Evolutionary conservation across 2,113 vertebrate species (phyloP).

Genomic region (Zosterops pallidus): DNA sequence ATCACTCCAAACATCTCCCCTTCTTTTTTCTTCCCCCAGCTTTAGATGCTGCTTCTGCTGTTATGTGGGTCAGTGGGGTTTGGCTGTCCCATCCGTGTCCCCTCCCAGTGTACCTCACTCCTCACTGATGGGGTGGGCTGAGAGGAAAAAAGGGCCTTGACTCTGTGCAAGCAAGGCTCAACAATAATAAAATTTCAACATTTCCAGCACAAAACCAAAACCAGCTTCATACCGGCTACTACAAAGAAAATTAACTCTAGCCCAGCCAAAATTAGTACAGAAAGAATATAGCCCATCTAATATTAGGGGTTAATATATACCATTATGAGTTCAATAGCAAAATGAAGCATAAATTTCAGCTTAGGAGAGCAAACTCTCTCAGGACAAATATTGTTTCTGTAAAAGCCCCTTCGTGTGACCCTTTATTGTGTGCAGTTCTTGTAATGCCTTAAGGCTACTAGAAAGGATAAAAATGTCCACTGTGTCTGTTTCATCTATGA

Average conservation of each 20-base stretch:
- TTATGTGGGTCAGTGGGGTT: background rate
- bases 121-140: background rate
- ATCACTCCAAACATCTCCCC: background rate
- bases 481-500: background rate
- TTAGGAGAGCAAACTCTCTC: background rate
- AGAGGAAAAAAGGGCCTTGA: background rate
- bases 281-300: background rate
- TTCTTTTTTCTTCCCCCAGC: background rate
- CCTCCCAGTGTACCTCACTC: too few relatives aligned
- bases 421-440: background rate
- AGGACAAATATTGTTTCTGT: background rate
- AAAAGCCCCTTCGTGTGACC: background rate
- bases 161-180: background rate
- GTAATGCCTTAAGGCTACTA: background rate
- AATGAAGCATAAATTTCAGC: background rate
- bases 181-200: fast-evolving
- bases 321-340: background rate
- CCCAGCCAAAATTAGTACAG: background rate
- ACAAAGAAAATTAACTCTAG: background rate
- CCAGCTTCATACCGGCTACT: background rate
- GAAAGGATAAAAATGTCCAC: background rate
- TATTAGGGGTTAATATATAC: background rate
- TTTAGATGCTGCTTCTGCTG: background rate
- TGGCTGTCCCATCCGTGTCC: fast-evolving
- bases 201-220: background rate